Base-by-base conservation (phyloP, 1,140 invertebrate species). In the Lepidurus apus region DNA sequence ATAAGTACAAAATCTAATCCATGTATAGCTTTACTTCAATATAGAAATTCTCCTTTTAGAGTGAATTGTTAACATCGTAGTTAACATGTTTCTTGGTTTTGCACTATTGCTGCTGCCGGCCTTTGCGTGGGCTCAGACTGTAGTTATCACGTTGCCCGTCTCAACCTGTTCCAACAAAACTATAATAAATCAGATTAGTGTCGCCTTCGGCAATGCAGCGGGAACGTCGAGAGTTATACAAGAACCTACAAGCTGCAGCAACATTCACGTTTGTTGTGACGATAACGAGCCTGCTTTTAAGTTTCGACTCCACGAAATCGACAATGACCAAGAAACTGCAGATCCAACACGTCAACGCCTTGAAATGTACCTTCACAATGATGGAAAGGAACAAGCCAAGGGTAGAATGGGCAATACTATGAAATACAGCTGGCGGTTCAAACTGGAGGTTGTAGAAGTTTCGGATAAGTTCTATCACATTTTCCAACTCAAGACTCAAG, bases 401-500 rank as follows among this genome's bases (percentile, higher is more conserved):
- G 53, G 53, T 21, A 21, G 21, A 65, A 7, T 13, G 8, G 53
- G 53, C 8, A 1, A 65, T 17, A 65, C 53, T 13, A 65, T 65
- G 53, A 65, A 65, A 17, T 65, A 65, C 53, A 13, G 17, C 7
- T 65, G 53, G 53, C 21, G 17, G 53, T 65, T 65, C 13, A 65
- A 65, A 17, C 21, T 65, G 53, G 53, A 65, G 21, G 53, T 13
- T 7, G 53, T 65, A n/a, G 17, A 65, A 17, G 53, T 21, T 7
- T 65, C 53, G 6, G 1, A 65, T 21, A 65, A 65, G 21, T 65
- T 65, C 21, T 65, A 13, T 17, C 53, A 65, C 53, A 65, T 65
- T 17, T 65, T 65, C 53, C 53, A 65, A 65, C 53, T 65, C 6
- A 65, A 65, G 21, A 65, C 53, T 21, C 53, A 65, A 65, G 53